Evolutionary conservation across 2,888 invertebrate species (phyloP).

Genomic region (Iphiclides podalirius): DNA sequence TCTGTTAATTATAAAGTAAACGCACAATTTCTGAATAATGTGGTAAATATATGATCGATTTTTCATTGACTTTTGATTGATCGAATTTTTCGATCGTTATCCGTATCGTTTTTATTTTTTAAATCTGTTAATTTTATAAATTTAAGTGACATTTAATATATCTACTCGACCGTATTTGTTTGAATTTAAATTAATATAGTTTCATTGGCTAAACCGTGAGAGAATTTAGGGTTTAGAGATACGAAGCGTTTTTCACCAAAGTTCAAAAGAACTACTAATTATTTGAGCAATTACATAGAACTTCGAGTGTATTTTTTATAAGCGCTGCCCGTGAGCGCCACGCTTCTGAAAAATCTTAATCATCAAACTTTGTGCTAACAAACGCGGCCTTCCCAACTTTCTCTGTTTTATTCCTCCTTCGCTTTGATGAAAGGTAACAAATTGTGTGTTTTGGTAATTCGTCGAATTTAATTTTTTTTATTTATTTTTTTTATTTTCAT

Average conservation of each 20-base stretch:
- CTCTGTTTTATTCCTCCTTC: constrained; percentile 27
- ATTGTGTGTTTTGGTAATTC: constrained; percentile 40
- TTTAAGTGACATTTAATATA: too few species aligned
- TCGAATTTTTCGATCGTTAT: too few species aligned
- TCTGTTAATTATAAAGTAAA: too few species aligned
- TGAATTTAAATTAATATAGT: too few species aligned
- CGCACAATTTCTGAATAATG: too few species aligned
- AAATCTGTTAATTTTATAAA: too few species aligned
- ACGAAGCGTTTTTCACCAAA: constrained; percentile 38
- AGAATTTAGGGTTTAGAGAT: too few species aligned
- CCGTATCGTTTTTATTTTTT: too few species aligned
- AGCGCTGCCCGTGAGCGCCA: constrained; percentile 48
- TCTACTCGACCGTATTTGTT: too few species aligned
- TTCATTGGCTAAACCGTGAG: constrained; percentile 1
- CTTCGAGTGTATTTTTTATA: constrained; percentile 46
- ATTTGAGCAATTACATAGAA: constrained; percentile 64
- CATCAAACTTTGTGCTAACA: constrained; percentile 64
- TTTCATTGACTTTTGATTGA: too few species aligned
- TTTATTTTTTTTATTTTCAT: constrained; percentile 26
- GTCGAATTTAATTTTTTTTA: constrained; percentile 39
- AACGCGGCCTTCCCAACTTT: constrained; percentile 42
- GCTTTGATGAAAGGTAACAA: constrained; percentile 39
- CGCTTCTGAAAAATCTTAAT: constrained; percentile 55
- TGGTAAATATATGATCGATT: too few species aligned
- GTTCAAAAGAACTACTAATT: constrained; percentile 68